phyloP scores from a whole-genome alignment of 2,113 vertebrate species.

The Manacus vitellinus region DNA sequence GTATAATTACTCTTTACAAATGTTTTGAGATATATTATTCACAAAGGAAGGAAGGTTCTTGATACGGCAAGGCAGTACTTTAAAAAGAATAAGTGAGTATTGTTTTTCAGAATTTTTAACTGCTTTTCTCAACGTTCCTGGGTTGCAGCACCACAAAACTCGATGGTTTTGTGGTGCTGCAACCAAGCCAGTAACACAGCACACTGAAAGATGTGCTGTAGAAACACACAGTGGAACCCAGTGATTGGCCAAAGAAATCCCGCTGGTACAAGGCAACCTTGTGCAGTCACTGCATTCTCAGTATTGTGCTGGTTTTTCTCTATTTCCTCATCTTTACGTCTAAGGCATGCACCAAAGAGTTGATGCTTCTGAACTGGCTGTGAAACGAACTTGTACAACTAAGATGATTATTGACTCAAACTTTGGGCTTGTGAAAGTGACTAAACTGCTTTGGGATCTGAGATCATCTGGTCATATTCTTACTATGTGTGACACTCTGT shows the following conservation, averaged over 20 bases:
- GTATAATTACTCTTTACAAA: background rate
- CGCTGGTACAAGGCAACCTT: background rate
- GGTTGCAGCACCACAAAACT: background rate
- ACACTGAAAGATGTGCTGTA: background rate
- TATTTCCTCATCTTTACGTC: background rate
- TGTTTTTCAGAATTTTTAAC: background rate
- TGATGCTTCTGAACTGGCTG: background rate
- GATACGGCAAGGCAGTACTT: background rate
- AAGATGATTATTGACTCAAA: background rate
- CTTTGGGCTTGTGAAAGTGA: background rate
- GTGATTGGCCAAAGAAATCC: background rate
- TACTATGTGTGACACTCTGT: background rate
- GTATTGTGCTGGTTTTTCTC: background rate
- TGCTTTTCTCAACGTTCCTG: background rate
- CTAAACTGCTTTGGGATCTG: background rate
- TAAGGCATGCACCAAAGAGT: background rate
- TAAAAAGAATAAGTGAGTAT: background rate
- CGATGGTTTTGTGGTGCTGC: background rate
- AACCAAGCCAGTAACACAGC: background rate
- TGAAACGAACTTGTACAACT: background rate
- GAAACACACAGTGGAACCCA: background rate
- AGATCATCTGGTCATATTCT: background rate
- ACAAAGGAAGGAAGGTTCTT: background rate
- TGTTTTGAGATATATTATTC: background rate
- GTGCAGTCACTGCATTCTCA: background rate